Evolutionary conservation across 2,888 invertebrate genomes (phyloP), one percentile per base, ranked within the genome.

Genomic region (Harmothoe impar): DNA sequence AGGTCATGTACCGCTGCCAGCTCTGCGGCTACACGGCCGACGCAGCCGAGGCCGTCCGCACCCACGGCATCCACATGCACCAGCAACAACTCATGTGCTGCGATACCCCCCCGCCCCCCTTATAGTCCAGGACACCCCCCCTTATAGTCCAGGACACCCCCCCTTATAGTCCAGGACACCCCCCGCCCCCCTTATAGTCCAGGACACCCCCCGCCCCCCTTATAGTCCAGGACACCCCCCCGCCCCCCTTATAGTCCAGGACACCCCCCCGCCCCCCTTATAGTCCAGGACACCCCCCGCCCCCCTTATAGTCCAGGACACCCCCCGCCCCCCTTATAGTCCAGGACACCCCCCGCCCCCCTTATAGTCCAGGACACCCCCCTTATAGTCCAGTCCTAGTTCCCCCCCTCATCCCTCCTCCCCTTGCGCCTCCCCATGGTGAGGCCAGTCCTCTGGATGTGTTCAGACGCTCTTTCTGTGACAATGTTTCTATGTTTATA

Each of bases 1-100:
- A 91, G 54, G 91, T 91, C 25, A 91, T 92, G 23, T 92, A 86
- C 84, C 91, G 91, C 3, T 92, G 92, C 52, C 92, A 92, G 91
- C 90, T 92, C 68, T 92, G 92, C 89, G 92, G 92, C 23, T 91
- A 85, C 89, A 89, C 91, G 1, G 92, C 91, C 0, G 91, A 92
- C 84, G 89, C 81, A 35, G 77, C 92, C 0, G 90, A 89, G 33
- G 91, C 92, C 35, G 90, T 92, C 20, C 51, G 91, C 25, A 35
- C 20, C 29, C 92, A 92, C 43, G 92, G 89, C 23, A n/a, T 88
- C 29, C 31, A 33, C 68, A 91, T 92, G 77, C 92, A 92, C 84
- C 86, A 89, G n/a, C 90, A 92, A 62, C 91, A 92, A 52, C 86
- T 90, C 54, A 90, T 56, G 54, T 90, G 90, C 52, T 90, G 31